These are phyloP conservation scores for Galago senegalensis DNA, from an alignment of 2,797 vertebrate genomes.

Conservation along the genomic window DNA sequence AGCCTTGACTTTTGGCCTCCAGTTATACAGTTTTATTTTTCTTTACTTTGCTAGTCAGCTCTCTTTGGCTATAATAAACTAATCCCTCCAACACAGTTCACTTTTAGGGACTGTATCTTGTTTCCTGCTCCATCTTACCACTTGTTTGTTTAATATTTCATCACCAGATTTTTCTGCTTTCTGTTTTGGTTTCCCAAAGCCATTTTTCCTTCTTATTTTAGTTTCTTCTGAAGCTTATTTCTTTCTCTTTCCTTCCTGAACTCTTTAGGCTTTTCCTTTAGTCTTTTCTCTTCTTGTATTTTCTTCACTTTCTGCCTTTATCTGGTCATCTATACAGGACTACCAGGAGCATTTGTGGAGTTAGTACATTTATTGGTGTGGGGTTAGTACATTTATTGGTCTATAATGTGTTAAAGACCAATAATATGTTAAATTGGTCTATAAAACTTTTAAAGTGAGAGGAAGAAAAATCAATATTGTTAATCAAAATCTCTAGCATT, in stretches of 20 bases:
- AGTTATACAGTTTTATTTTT: neutral
- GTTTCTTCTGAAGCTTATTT: conserved; percentile 27
- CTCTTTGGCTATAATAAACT: neutral
- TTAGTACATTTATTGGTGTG: neutral
- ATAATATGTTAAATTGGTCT: neutral
- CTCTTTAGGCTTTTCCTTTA: neutral
- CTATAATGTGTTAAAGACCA: neutral
- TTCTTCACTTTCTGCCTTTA: neutral
- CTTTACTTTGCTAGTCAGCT: neutral
- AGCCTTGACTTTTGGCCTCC: neutral
- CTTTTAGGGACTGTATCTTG: neutral
- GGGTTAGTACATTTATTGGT: neutral
- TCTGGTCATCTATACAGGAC: neutral
- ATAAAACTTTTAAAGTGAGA: neutral
- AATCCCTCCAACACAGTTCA: neutral
- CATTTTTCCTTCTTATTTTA: neutral
- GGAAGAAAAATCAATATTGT: neutral
- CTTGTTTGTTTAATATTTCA: neutral
- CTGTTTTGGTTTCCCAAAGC: neutral
- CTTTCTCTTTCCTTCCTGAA: neutral
- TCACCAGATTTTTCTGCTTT: neutral
- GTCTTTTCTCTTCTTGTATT: neutral
- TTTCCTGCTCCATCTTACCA: neutral
- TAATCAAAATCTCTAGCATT: conserved; percentile 47
- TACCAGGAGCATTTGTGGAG: neutral